Percentiles rank a stretch among this genome's conserved stretches.
Evolutionary conservation across 1,140 invertebrate genomes (phyloP).

Genomic region (Cyclargus thomasi): DNA sequence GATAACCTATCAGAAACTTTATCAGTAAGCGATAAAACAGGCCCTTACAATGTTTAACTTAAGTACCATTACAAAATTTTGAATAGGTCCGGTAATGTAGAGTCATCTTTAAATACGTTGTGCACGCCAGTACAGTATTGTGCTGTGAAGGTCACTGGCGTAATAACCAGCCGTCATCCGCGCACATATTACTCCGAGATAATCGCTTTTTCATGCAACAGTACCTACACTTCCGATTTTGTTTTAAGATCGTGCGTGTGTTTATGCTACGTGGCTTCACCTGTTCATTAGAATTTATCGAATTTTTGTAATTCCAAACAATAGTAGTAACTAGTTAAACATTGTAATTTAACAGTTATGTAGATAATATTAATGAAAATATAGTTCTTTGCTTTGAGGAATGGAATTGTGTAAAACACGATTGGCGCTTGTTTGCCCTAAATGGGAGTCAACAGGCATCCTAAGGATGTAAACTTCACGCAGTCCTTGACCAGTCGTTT

Average conservation of each 20-base stretch:
- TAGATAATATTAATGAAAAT: neutral
- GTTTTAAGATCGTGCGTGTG: conserved; percentile 3
- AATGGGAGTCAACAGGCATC: neutral
- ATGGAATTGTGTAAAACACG: neutral
- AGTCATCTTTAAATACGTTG: conserved; percentile 45
- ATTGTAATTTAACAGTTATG: too few relatives aligned
- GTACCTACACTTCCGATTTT: conserved; percentile 16
- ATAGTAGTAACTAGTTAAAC: too few relatives aligned
- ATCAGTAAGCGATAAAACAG: too few relatives aligned
- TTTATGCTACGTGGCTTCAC: neutral
- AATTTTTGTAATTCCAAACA: neutral
- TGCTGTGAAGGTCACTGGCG: conserved; percentile 50
- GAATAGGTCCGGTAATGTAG: conserved; percentile 17
- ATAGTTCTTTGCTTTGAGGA: neutral
- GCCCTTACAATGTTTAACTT: too few relatives aligned
- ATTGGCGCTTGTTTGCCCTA: neutral
- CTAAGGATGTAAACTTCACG: neutral
- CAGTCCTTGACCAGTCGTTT: neutral
- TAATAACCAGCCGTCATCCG: conserved; percentile 32
- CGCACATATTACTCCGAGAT: conserved; percentile 26
- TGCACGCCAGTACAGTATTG: conserved; percentile 47
- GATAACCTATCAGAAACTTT: too few relatives aligned
- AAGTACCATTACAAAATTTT: neutral
- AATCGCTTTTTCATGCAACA: conserved; percentile 28
- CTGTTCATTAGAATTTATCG: neutral